These are phyloP conservation scores for Miltochrista miniata DNA, from an alignment of 2,888 invertebrate genomes.

Conservation along the genomic window DNA sequence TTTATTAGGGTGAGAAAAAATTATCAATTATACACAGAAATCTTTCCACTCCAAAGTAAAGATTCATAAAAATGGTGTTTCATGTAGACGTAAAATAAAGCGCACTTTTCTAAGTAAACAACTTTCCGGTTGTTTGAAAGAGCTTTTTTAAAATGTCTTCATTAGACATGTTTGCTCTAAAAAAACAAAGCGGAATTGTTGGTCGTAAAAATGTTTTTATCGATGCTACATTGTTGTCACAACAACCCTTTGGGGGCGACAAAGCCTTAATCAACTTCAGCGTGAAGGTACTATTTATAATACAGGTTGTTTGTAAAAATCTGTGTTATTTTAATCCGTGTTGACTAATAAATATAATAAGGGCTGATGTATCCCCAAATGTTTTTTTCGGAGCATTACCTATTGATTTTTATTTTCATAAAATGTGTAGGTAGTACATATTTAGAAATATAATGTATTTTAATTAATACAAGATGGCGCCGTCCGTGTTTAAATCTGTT, in stretches of 20 bases:
- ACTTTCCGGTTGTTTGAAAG: constrained; percentile 14
- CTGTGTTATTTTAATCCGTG: background rate
- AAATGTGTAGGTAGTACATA: too few species aligned
- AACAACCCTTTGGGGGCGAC: background rate
- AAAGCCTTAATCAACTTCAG: background rate
- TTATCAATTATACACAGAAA: too few species aligned
- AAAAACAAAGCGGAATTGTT: constrained; percentile 15
- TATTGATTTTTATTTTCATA: too few species aligned
- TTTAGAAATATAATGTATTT: too few species aligned
- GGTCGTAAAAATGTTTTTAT: constrained; percentile 10
- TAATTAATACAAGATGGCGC: too few species aligned
- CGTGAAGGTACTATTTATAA: background rate
- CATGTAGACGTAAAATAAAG: background rate
- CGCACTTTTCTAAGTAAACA: constrained; percentile 2
- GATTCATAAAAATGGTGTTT: background rate
- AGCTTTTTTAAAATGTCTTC: constrained; percentile 18
- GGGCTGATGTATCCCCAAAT: too few species aligned
- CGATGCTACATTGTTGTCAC: background rate
- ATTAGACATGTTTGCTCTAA: constrained; percentile 20
- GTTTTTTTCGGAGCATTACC: too few species aligned
- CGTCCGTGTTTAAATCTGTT: too few species aligned
- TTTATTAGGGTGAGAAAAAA: too few species aligned
- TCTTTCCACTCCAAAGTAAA: background rate
- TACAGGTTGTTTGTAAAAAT: background rate
- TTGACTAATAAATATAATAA: too few species aligned